Evolutionary conservation across 1,140 invertebrate genomes (phyloP).

Genomic region (Diabrotica virgifera): DNA sequence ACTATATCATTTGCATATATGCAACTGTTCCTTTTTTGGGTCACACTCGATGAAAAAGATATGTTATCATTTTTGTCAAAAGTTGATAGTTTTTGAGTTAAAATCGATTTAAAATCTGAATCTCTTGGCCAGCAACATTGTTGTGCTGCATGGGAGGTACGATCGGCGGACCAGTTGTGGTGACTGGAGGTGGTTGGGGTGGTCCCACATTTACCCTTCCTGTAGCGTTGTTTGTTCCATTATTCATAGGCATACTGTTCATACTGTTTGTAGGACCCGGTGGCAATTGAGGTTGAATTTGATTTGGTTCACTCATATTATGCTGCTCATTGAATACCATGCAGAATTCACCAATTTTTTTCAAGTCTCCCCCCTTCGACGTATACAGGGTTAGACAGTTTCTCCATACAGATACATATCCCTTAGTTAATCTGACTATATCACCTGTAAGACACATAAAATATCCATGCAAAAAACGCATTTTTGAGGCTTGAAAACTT

Average conservation of each 20-base stretch:
- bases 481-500: too few relatives aligned
- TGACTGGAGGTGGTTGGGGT: constrained; percentile 23
- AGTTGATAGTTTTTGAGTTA: too few relatives aligned
- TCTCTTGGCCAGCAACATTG: constrained; percentile 26
- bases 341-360: constrained; percentile 85
- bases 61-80: too few relatives aligned
- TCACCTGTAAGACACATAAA: constrained; percentile 56
- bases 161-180: constrained; percentile 13
- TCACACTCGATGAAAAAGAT: too few relatives aligned
- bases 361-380: constrained; percentile 84
- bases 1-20: too few relatives aligned
- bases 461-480: too few relatives aligned
- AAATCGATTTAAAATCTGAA: too few relatives aligned
- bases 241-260: constrained; percentile 41
- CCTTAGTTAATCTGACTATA: constrained; percentile 85
- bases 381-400: constrained; percentile 88
- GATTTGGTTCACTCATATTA: constrained; percentile 88
- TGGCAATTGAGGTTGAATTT: constrained; percentile 54
- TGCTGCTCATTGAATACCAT: constrained; percentile 83
- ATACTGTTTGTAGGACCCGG: constrained; percentile 45
- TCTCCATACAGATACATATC: constrained; percentile 87
- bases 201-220: constrained; percentile 39
- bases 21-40: too few relatives aligned
- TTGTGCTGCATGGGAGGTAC: constrained; percentile 22
- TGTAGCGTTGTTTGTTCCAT: constrained; percentile 47